These are phyloP conservation scores for Herpailurus yagouaroundi DNA, from an alignment of 2,113 vertebrate species.

Conservation along the genomic window DNA sequence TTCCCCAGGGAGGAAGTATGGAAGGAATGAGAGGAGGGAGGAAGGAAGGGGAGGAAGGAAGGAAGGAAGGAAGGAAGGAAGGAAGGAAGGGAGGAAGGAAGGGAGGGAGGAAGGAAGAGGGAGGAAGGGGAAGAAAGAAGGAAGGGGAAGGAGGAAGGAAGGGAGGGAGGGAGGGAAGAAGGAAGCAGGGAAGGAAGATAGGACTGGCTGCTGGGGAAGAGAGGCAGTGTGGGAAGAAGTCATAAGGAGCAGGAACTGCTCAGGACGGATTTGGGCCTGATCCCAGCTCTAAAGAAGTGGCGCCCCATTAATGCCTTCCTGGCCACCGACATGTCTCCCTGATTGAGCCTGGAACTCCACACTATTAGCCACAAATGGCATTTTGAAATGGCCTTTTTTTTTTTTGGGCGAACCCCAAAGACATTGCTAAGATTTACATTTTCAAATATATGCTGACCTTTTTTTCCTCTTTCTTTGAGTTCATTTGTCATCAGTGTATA, in stretches of 20 bases:
- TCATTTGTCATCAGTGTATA: slow-evolving; percentile 99
- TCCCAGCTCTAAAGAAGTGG: slow-evolving; percentile 81
- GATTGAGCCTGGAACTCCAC: slow-evolving; percentile 87
- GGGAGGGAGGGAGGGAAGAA: neutral
- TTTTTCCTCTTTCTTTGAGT: slow-evolving; percentile 95
- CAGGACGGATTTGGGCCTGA: slow-evolving; percentile 85
- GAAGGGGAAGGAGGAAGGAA: neutral
- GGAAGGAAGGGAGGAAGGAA: accelerated
- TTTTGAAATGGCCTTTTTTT: slow-evolving; percentile 96
- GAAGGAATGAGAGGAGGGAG: neutral
- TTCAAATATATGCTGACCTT: slow-evolving; percentile 99
- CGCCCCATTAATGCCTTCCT: slow-evolving; percentile 88
- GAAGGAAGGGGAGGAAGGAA: accelerated
- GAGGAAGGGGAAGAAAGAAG: neutral
- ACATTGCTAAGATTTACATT: slow-evolving; percentile 99
- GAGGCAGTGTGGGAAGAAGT: slow-evolving; percentile 53
- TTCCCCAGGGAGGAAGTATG: neutral
- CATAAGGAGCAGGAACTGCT: neutral
- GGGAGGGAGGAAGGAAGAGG: neutral
- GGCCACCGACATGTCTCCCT: slow-evolving; percentile 76
- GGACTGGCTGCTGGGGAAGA: neutral
- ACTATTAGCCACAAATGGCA: slow-evolving; percentile 96
- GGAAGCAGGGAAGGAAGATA: neutral
- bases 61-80: neutral
- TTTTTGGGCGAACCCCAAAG: slow-evolving; percentile 94